Evolutionary conservation across 2,797 vertebrate genomes (phyloP).

Genomic region (Echiichthys vipera): DNA sequence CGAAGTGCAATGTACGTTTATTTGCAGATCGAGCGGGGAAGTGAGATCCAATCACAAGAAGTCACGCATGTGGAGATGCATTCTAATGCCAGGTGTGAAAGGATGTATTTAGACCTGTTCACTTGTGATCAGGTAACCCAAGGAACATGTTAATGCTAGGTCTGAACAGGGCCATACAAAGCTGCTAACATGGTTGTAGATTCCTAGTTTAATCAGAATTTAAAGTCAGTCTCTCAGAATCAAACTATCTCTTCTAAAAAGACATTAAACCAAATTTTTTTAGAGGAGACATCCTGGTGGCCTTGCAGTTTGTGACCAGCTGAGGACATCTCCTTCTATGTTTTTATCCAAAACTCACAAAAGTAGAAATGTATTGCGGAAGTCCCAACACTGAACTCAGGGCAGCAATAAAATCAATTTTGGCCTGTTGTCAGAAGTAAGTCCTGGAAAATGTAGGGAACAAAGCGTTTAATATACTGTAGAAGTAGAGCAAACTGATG

Average conservation of each 20-base stretch:
- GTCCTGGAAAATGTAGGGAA: slow-evolving; percentile 1
- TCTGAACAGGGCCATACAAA: too few species aligned
- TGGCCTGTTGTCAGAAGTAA: background rate
- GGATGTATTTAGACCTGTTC: too few species aligned
- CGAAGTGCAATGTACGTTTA: too few species aligned
- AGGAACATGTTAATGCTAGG: too few species aligned
- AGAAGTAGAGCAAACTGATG: background rate
- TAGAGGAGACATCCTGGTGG: background rate
- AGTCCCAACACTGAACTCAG: background rate
- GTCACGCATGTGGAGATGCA: too few species aligned
- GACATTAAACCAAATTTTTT: too few species aligned
- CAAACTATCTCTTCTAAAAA: background rate
- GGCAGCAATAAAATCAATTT: background rate
- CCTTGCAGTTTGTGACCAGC: background rate
- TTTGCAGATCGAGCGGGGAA: too few species aligned
- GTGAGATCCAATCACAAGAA: too few species aligned
- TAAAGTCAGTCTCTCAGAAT: background rate
- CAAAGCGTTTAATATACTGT: background rate
- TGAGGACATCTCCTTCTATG: background rate
- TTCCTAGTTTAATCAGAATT: too few species aligned
- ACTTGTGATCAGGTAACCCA: too few species aligned
- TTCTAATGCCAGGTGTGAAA: too few species aligned
- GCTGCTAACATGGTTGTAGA: background rate
- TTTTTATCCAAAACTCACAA: background rate
- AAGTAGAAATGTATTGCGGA: background rate